Evolutionary conservation across 2,113 vertebrate genomes (phyloP).

Genomic region (Pseudopipra pipra): DNA sequence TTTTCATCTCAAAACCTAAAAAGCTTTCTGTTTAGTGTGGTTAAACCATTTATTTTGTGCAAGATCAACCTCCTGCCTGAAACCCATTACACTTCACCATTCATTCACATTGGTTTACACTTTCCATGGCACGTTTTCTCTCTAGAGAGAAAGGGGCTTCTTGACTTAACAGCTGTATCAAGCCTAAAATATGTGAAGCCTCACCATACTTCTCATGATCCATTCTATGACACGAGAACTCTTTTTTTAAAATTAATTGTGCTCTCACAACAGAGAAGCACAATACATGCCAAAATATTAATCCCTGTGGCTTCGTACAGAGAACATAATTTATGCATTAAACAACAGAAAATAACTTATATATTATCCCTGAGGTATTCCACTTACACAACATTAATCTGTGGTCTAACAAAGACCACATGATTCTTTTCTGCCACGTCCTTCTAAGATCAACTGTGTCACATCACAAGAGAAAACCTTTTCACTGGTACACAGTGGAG

Average conservation of each 20-base stretch:
- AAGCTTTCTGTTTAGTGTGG: not conserved
- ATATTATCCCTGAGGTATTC: conserved; percentile 17
- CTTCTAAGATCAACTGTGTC: not conserved
- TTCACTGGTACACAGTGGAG: not conserved
- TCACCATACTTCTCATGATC: not conserved
- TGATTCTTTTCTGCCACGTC: not conserved
- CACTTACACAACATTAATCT: conserved; percentile 18
- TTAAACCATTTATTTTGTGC: not conserved
- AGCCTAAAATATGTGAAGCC: not conserved
- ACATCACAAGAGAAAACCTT: not conserved
- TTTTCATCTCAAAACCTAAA: not conserved
- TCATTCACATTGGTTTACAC: not conserved
- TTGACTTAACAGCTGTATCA: not conserved
- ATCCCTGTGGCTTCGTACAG: not conserved
- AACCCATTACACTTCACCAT: not conserved
- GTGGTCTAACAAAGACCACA: not conserved
- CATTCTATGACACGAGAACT: not conserved
- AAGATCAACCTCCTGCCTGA: not conserved
- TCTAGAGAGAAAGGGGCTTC: not conserved
- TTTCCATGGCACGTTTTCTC: not conserved
- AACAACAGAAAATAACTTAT: conserved; percentile 1
- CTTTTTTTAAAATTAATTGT: not conserved
- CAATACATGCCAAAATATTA: not conserved
- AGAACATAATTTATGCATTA: not conserved
- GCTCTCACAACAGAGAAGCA: not conserved